phyloP scores from a whole-genome alignment of 2,797 vertebrate genomes.

The Sebastes kiyomatsui region DNA sequence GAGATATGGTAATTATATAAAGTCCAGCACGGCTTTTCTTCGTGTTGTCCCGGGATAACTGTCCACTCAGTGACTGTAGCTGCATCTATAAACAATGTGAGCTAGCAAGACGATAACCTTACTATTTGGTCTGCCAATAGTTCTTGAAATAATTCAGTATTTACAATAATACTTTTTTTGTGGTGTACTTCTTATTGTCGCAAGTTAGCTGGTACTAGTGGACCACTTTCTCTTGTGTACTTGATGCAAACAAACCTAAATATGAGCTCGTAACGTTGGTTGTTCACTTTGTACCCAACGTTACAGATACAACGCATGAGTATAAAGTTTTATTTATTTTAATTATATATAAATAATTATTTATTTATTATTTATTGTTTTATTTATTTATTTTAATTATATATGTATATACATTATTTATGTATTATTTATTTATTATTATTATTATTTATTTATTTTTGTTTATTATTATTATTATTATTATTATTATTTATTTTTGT shows the following conservation, averaged over 20 bases:
- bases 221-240: conserved; percentile 5
- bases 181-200: not conserved
- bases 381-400: too few species aligned
- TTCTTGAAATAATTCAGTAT: not conserved
- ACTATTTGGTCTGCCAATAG: not conserved
- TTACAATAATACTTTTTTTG: not conserved
- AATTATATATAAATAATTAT: too few species aligned
- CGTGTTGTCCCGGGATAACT: conserved; percentile 1
- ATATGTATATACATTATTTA: too few species aligned
- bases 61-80: not conserved
- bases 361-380: too few species aligned
- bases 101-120: not conserved
- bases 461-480: too few species aligned
- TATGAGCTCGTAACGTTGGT: not conserved
- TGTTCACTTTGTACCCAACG: not conserved
- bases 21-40: conserved; percentile 2
- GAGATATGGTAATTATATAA: conserved; percentile 76
- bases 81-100: not conserved
- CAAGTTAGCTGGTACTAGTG: not conserved
- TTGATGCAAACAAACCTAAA: not conserved
- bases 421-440: too few species aligned
- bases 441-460: too few species aligned
- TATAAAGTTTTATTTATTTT: too few species aligned
- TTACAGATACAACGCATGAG: not conserved
- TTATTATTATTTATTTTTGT: too few species aligned